phyloP scores from a whole-genome alignment of 2,797 vertebrate genomes.

The Astyanax mexicanus region DNA sequence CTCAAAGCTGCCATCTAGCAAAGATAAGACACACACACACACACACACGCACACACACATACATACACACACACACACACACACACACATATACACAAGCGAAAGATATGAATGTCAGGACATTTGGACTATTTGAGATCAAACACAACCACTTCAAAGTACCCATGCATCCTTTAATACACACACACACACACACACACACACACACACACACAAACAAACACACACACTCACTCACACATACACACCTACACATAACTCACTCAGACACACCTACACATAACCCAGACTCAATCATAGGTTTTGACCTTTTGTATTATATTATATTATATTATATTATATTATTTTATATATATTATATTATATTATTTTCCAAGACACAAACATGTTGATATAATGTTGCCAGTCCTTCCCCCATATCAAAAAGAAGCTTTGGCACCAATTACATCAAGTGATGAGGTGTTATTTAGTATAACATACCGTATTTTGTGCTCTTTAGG shows the following conservation, averaged over 20 bases:
- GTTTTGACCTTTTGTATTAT: too few species aligned
- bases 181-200: conserved; percentile 9
- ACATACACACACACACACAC: conserved; percentile 35
- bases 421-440: too few species aligned
- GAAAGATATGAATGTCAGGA: conserved; percentile 37
- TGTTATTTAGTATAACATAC: too few species aligned
- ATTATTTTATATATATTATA: too few species aligned
- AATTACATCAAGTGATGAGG: too few species aligned
- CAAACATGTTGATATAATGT: too few species aligned
- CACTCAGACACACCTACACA: too few species aligned
- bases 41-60: conserved; percentile 30
- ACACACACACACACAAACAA: conserved; percentile 20
- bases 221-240: conserved; percentile 10
- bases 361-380: too few species aligned
- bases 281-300: too few species aligned
- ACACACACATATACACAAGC: conserved; percentile 27
- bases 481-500: too few species aligned
- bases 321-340: too few species aligned
- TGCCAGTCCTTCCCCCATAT: too few species aligned
- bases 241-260: neutral
- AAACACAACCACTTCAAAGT: conserved; percentile 15
- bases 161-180: neutral
- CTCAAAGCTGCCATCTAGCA: conserved; percentile 72
- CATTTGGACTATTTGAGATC: conserved; percentile 35
- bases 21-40: conserved; percentile 29